phyloP scores from a whole-genome alignment of 1,140 invertebrate species.

The Nasonia vitripennis region DNA sequence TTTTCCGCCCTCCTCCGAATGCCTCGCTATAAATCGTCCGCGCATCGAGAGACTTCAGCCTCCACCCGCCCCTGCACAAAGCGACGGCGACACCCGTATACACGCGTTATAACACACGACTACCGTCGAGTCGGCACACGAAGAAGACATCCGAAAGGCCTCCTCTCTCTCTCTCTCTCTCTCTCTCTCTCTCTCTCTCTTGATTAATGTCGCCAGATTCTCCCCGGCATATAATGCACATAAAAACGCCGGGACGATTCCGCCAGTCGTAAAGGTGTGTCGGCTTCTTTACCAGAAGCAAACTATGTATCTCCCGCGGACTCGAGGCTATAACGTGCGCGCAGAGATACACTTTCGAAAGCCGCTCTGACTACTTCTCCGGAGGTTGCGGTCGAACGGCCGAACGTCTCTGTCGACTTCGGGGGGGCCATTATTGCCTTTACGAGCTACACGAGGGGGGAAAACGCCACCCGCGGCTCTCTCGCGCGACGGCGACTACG shows the following conservation, averaged over 20 bases:
- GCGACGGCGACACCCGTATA: conserved; percentile 1
- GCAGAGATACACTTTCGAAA: background rate
- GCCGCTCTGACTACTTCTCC: background rate
- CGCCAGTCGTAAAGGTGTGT: conserved; percentile 34
- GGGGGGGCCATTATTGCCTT: conserved; percentile 30
- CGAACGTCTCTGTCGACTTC: conserved; percentile 17
- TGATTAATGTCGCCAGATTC: conserved; percentile 38
- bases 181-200: background rate
- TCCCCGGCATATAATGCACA: background rate
- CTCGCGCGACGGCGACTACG: background rate
- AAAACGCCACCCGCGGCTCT: background rate
- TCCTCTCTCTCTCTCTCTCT: too few species aligned
- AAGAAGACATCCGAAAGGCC: conserved; percentile 16
- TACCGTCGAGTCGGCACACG: background rate
- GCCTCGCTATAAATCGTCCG: background rate
- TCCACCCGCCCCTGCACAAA: background rate
- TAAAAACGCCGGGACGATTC: conserved; percentile 24
- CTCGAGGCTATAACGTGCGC: background rate
- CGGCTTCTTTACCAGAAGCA: conserved; percentile 26
- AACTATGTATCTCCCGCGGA: background rate
- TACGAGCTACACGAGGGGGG: conserved; percentile 29
- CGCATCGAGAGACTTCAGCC: background rate
- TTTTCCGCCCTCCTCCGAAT: background rate
- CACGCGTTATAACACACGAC: background rate
- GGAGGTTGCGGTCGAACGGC: conserved; percentile 32